phyloP scores from a whole-genome alignment of 2,888 invertebrate genomes.

The Rhagonycha fulva region DNA sequence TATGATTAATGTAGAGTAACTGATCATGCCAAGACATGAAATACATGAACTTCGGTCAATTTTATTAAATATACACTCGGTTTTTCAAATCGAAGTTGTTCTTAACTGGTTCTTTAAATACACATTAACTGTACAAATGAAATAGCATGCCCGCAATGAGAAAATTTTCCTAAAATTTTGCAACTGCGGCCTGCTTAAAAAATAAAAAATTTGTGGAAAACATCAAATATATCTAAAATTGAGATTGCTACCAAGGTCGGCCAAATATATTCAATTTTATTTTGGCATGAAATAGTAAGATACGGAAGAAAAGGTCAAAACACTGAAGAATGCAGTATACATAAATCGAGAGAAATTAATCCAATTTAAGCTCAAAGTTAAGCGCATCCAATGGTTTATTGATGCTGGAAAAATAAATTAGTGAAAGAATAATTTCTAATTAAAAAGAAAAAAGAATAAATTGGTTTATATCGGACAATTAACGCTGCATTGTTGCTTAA shows the following conservation, averaged over 20 bases:
- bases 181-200: not conserved
- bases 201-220: not conserved
- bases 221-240: not conserved
- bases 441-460: not conserved
- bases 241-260: not conserved
- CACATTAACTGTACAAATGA: not conserved
- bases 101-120: not conserved
- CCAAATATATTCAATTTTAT: not conserved
- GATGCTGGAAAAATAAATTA: not conserved
- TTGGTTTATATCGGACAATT: not conserved
- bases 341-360: not conserved
- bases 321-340: not conserved
- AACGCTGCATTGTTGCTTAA: not conserved
- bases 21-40: not conserved
- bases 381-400: not conserved
- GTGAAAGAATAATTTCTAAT: not conserved
- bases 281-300: not conserved
- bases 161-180: not conserved
- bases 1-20: not conserved
- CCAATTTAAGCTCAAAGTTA: no score
- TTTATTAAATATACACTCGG: not conserved
- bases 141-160: not conserved
- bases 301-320: not conserved
- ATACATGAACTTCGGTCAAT: conserved; percentile 1
- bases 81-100: not conserved